These are phyloP conservation scores for Oppia nitens DNA, from an alignment of 1,140 invertebrate species.

Conservation along the genomic window DNA sequence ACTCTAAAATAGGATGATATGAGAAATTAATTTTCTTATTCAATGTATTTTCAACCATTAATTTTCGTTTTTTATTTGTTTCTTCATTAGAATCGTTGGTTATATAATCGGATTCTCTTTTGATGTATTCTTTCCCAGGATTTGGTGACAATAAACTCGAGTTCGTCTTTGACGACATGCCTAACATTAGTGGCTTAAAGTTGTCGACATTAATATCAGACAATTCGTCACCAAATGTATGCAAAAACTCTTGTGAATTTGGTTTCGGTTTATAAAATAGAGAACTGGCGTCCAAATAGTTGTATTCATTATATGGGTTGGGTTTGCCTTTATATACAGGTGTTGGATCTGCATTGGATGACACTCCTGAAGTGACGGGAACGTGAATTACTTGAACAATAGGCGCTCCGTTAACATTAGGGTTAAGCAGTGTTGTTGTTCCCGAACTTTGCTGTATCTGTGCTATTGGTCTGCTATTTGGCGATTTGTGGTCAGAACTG, in stretches of 20 bases:
- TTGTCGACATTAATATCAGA: not conserved
- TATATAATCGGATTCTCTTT: not conserved
- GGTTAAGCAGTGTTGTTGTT: not conserved
- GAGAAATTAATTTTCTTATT: conserved; percentile 21
- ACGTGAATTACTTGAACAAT: conserved; percentile 18
- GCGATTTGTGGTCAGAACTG: not conserved
- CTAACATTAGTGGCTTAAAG: not conserved
- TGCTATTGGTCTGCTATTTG: not conserved
- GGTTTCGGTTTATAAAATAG: not conserved
- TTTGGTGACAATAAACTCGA: conserved; percentile 1
- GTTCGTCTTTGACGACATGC: not conserved
- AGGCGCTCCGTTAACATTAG: conserved; percentile 2
- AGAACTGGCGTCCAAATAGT: not conserved
- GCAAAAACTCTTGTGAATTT: not conserved
- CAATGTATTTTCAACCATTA: not conserved
- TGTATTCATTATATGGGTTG: not conserved
- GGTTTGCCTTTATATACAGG: not conserved
- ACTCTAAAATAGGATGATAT: conserved; percentile 23
- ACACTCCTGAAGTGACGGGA: conserved; percentile 1
- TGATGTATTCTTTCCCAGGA: not conserved
- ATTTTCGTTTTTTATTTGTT: not conserved
- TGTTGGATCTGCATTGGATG: not conserved
- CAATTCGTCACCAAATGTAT: not conserved
- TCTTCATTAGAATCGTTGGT: not conserved
- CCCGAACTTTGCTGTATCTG: not conserved